Conservation (phyloP, 2,113 vertebrate genomes). For the Haliaeetus leucogaster region DNA sequence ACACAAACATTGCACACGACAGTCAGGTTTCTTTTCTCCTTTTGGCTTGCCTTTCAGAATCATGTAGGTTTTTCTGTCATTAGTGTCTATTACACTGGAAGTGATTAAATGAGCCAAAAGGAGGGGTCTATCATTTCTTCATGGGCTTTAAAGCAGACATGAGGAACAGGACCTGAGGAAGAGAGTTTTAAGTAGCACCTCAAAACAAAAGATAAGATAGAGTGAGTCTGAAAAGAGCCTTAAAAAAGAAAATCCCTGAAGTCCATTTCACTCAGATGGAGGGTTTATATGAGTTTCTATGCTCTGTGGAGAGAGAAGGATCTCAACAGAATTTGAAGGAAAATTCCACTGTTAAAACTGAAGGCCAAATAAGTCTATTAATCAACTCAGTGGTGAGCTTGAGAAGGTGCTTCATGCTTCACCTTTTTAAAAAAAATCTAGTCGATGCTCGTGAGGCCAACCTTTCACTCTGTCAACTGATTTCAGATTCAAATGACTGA, state of each 20-base stretch:
- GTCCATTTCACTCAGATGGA: not conserved
- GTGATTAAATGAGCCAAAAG: not conserved
- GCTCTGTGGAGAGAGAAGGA: not conserved
- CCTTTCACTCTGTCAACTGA: not conserved
- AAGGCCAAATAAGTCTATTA: not conserved
- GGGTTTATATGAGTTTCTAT: not conserved
- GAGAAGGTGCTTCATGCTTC: not conserved
- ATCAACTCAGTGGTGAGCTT: not conserved
- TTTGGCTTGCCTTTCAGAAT: not conserved
- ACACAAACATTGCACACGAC: not conserved
- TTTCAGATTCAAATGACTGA: conserved; percentile 6
- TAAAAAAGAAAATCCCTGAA: not conserved
- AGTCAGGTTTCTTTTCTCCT: not conserved
- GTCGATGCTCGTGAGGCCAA: not conserved
- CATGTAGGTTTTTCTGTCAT: not conserved
- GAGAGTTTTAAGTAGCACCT: not conserved
- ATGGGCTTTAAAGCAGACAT: not conserved
- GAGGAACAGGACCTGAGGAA: not conserved
- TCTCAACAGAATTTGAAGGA: not conserved
- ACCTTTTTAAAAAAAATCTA: not conserved
- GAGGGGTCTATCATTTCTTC: not conserved
- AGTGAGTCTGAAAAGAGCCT: not conserved
- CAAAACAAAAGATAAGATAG: not conserved
- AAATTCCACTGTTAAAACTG: not conserved
- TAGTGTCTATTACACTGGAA: not conserved